Conservation (phyloP, 1,140 invertebrate species). For the Hermatobates lingyangjiaoensis region DNA sequence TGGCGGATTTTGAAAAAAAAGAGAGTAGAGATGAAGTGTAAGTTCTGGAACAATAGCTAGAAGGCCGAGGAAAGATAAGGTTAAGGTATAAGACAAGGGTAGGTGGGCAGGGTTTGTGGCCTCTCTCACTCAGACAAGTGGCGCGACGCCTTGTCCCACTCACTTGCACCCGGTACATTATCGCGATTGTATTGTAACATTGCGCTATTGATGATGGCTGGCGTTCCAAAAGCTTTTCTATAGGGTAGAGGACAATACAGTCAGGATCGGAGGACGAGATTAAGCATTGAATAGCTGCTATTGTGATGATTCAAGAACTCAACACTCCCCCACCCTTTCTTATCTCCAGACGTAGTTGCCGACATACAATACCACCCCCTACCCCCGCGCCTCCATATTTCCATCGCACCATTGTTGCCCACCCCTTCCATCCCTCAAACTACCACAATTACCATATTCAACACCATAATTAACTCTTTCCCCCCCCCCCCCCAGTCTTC, state of each 20-base stretch:
- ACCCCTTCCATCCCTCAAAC: neutral
- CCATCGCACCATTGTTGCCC: neutral
- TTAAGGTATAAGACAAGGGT: too few species aligned
- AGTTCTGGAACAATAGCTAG: too few species aligned
- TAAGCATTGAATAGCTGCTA: conserved; percentile 18
- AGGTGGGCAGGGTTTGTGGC: too few species aligned
- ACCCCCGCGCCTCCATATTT: neutral
- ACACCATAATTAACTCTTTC: too few species aligned
- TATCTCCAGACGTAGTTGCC: neutral
- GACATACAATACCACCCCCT: neutral
- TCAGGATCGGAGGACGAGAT: conserved; percentile 18
- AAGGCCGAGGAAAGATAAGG: too few species aligned
- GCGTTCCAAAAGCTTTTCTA: conserved; percentile 19
- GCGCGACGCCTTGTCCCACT: too few species aligned
- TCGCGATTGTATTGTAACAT: conserved; percentile 19
- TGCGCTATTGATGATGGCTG: conserved; percentile 19
- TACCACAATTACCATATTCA: too few species aligned
- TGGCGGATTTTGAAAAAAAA: too few species aligned
- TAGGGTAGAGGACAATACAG: conserved; percentile 17
- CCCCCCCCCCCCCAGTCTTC: too few species aligned
- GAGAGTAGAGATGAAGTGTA: too few species aligned
- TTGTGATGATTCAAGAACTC: conserved; percentile 18
- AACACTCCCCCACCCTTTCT: too few species aligned
- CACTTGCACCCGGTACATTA: conserved; percentile 16
- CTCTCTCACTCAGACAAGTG: too few species aligned